Conservation (phyloP, 2,888 invertebrate species). For the Drosophila borborema region DNA sequence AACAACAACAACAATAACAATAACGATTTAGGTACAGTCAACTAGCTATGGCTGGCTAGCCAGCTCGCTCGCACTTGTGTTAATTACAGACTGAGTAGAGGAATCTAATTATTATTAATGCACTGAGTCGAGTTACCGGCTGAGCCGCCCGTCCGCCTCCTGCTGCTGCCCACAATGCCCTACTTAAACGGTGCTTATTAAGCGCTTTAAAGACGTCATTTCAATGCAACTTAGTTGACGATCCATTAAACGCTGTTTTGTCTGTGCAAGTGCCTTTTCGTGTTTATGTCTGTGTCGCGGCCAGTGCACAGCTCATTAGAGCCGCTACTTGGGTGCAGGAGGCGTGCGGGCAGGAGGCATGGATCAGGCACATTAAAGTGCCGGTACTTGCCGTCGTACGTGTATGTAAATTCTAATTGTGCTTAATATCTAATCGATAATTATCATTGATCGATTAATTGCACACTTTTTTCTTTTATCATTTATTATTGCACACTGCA, state of each 20-base stretch:
- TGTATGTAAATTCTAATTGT: conserved; percentile 66
- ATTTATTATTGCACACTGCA: conserved; percentile 31
- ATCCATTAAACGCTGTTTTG: conserved; percentile 27
- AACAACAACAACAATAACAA: too few species aligned
- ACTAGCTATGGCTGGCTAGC: not conserved
- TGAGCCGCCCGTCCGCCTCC: not conserved
- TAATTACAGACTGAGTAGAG: conserved; percentile 17
- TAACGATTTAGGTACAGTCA: conserved; percentile 44
- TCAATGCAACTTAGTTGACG: conserved; percentile 55
- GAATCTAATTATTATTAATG: conserved; percentile 49
- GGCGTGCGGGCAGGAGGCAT: not conserved
- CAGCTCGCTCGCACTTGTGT: conserved; percentile 44
- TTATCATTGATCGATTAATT: conserved; percentile 49
- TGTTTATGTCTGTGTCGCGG: conserved; percentile 23
- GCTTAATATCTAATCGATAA: conserved; percentile 54
- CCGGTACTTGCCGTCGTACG: conserved; percentile 22
- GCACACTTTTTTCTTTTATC: conserved; percentile 9
- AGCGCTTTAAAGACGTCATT: conserved; percentile 68
- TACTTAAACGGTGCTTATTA: conserved; percentile 65
- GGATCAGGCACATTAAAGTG: not conserved
- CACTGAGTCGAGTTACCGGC: conserved; percentile 40
- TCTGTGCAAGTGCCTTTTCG: conserved; percentile 18
- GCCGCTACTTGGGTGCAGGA: conserved; percentile 6
- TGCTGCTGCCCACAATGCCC: conserved; percentile 33
- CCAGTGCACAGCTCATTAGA: conserved; percentile 58